phyloP scores from a whole-genome alignment of 1,140 invertebrate genomes.

The Drosophila rufa region DNA sequence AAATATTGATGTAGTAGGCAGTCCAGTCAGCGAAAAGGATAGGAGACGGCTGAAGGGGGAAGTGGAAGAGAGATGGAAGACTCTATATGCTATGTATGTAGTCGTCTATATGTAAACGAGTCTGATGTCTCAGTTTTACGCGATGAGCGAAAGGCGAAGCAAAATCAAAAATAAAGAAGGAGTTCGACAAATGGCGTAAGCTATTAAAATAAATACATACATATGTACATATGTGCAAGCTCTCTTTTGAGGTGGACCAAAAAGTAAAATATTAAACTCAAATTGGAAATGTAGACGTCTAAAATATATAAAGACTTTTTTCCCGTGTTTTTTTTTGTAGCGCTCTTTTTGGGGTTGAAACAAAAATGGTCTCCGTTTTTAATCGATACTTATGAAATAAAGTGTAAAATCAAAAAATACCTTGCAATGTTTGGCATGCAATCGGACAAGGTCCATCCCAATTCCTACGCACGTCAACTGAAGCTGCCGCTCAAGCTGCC shows the following conservation, averaged over 20 bases:
- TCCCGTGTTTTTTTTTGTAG: neutral
- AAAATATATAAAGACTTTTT: neutral
- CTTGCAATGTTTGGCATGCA: neutral
- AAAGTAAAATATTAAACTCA: neutral
- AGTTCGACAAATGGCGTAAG: conserved; percentile 63
- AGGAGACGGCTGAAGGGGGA: neutral
- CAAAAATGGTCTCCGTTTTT: no score
- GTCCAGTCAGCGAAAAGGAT: conserved; percentile 23
- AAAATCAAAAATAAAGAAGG: conserved; percentile 63
- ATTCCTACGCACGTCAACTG: conserved; percentile 40
- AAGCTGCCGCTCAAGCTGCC: conserved; percentile 37
- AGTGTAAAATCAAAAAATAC: neutral
- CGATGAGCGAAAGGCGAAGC: conserved; percentile 28
- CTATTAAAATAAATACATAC: conserved; percentile 56
- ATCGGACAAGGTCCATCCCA: conserved; percentile 28
- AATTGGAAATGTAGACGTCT: neutral
- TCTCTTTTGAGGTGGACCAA: conserved; percentile 27
- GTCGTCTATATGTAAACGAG: conserved; percentile 36
- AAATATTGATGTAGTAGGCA: conserved; percentile 49
- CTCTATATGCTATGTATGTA: conserved; percentile 7
- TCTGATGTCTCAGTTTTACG: conserved; percentile 31
- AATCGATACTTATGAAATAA: no score
- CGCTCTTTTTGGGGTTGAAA: neutral
- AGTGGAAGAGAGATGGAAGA: conserved; percentile 1
- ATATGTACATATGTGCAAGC: conserved; percentile 6